Conservation (phyloP, 2,888 invertebrate genomes). For the Melipona beecheii region DNA sequence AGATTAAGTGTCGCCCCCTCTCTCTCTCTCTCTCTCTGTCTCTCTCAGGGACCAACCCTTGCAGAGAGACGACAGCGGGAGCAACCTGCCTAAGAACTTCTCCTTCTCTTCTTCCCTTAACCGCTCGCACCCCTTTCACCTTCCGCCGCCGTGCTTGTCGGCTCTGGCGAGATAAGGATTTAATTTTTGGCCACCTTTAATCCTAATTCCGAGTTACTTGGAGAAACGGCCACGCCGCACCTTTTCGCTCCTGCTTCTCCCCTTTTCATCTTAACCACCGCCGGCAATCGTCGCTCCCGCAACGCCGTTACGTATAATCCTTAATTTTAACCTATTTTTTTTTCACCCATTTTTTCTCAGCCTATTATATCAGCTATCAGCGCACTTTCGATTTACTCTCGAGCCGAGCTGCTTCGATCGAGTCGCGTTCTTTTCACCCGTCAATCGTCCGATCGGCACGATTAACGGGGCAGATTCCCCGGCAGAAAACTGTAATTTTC, state of each 20-base stretch:
- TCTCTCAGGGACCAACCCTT: conserved; percentile 54
- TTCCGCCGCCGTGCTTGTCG: conserved; percentile 64
- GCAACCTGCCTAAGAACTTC: conserved; percentile 68
- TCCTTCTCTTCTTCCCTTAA: conserved; percentile 56
- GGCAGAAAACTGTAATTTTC: background rate
- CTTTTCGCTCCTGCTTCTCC: conserved; percentile 19
- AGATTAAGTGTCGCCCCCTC: conserved; percentile 80
- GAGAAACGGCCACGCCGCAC: conserved; percentile 50
- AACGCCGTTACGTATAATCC: conserved; percentile 10
- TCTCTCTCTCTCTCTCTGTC: too few species aligned
- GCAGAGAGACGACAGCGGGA: conserved; percentile 58
- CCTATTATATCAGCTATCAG: too few species aligned
- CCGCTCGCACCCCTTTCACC: conserved; percentile 64
- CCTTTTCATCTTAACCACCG: conserved; percentile 38
- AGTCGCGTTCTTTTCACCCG: too few species aligned
- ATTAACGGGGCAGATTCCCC: background rate
- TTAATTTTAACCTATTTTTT: background rate
- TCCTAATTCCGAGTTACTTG: conserved; percentile 78
- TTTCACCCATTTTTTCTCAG: background rate
- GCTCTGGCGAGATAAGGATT: conserved; percentile 79
- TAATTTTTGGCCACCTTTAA: conserved; percentile 82
- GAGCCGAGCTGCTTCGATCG: background rate
- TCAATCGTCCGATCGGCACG: background rate
- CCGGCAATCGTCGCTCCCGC: conserved; percentile 12
- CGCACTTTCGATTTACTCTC: too few species aligned